Evolutionary conservation across 2,888 invertebrate species (phyloP).

Genomic region (Tetanocera ferruginea): DNA sequence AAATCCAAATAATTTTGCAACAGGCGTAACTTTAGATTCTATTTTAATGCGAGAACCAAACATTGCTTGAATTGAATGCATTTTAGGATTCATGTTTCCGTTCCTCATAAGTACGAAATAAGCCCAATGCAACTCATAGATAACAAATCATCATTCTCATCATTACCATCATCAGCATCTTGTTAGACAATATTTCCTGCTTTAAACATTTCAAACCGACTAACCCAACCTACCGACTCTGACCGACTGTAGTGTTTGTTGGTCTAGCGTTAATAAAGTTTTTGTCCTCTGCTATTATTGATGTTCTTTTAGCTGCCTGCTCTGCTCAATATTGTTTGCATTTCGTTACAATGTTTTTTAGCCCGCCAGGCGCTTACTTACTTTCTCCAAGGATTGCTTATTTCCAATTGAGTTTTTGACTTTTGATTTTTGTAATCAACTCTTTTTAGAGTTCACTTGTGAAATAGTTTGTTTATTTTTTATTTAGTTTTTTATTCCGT

Average conservation of each 20-base stretch:
- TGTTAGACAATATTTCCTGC: no score
- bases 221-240: not conserved
- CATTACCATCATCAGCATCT: no score
- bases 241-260: not conserved
- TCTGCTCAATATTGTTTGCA: conserved; percentile 20
- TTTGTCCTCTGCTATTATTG: not conserved
- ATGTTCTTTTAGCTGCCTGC: not conserved
- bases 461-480: not conserved
- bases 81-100: no score
- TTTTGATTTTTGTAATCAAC: conserved; percentile 15
- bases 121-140: no score
- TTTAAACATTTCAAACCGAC: no score
- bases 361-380: not conserved
- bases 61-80: no score
- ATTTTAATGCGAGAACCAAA: no score
- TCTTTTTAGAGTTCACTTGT: not conserved
- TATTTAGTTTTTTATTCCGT: not conserved
- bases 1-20: no score
- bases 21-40: no score
- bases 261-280: not conserved
- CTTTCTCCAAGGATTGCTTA: conserved; percentile 16
- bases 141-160: no score
- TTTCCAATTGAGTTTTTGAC: conserved; percentile 19
- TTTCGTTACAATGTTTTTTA: conserved; percentile 7
- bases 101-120: no score